Percentiles rank a stretch among this genome's conserved stretches.
These are phyloP conservation scores for Eulemur coronatus DNA, from an alignment of 2,797 vertebrate genomes.

Conservation along the genomic window DNA sequence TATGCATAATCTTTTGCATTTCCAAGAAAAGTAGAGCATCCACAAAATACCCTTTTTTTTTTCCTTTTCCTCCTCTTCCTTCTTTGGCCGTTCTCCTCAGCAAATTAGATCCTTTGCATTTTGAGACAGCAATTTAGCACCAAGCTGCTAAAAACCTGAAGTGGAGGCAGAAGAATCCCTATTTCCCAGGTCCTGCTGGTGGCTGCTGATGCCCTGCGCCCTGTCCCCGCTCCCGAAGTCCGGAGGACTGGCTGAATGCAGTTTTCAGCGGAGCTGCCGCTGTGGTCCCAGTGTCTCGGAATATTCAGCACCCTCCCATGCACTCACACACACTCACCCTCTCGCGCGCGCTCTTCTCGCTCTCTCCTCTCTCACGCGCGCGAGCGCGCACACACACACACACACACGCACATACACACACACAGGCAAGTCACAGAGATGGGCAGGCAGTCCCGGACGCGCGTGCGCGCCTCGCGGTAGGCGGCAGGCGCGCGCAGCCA, in stretches of 20 bases:
- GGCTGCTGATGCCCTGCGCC: constrained; percentile 68
- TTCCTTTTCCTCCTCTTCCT: constrained; percentile 70
- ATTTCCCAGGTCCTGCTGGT: constrained; percentile 41
- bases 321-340: constrained; percentile 82
- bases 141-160: constrained; percentile 55
- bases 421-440: constrained; percentile 60
- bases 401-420: constrained; percentile 32
- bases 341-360: constrained; percentile 66
- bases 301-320: constrained; percentile 84
- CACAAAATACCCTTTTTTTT: constrained; percentile 83
- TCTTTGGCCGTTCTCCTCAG: constrained; percentile 72
- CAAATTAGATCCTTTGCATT: constrained; percentile 91
- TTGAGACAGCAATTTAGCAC: constrained; percentile 75
- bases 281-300: constrained; percentile 84
- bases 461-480: constrained; percentile 77
- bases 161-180: constrained; percentile 57
- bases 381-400: not conserved
- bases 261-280: constrained; percentile 78
- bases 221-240: constrained; percentile 76
- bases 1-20: constrained; percentile 96
- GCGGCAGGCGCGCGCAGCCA: constrained; percentile 64
- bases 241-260: constrained; percentile 74
- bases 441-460: constrained; percentile 65
- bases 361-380: constrained; percentile 39
- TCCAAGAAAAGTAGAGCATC: constrained; percentile 92